Conservation (phyloP, 2,888 invertebrate genomes). For the Tetragnatha montana region DNA sequence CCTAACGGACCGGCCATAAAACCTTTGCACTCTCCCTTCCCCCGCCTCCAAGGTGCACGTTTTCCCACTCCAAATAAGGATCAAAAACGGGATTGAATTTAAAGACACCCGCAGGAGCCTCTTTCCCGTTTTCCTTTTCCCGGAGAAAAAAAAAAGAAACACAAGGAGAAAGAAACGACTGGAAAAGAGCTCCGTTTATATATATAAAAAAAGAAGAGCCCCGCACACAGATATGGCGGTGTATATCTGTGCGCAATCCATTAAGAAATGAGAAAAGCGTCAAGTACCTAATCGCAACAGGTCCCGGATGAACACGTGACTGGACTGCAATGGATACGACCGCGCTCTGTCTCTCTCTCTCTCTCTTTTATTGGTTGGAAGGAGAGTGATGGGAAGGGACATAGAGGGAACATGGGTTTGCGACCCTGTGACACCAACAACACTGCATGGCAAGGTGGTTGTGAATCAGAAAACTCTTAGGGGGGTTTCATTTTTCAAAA, state of each 20-base stretch:
- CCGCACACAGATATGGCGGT: background rate
- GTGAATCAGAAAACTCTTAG: too few relatives aligned
- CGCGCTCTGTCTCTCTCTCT: background rate
- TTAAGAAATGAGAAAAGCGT: constrained; percentile 62
- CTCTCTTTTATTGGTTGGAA: background rate
- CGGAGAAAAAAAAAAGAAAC: background rate
- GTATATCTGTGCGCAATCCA: constrained; percentile 22
- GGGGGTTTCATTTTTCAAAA: too few relatives aligned
- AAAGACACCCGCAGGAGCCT: background rate
- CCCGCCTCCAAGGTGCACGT: background rate
- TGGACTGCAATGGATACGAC: constrained; percentile 47
- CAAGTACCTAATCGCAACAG: constrained; percentile 67
- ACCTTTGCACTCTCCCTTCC: background rate
- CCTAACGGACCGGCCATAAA: background rate
- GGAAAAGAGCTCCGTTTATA: background rate
- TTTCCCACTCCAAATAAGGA: background rate
- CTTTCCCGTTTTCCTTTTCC: background rate
- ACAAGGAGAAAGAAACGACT: background rate
- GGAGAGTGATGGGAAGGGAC: too few relatives aligned
- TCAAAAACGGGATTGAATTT: background rate
- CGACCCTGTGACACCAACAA: too few relatives aligned
- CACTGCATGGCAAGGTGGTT: too few relatives aligned
- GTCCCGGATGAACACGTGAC: constrained; percentile 62
- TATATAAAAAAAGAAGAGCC: background rate
- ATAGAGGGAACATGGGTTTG: too few relatives aligned